Conservation (phyloP, 2,797 vertebrate genomes). For the Dendrocincla fuliginosa region DNA sequence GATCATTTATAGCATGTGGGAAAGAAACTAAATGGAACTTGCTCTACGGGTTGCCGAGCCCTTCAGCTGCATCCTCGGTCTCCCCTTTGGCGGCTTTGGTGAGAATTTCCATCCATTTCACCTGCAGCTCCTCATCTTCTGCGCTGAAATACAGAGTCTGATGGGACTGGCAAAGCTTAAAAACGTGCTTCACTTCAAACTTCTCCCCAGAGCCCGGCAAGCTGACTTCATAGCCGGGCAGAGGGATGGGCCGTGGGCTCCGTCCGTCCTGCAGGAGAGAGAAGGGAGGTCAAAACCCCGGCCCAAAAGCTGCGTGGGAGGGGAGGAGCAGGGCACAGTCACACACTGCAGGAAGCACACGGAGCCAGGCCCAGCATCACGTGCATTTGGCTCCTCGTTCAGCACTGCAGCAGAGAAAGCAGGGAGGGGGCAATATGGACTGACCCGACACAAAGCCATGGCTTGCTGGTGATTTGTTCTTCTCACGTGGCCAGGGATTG, state of each 20-base stretch:
- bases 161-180: conserved; percentile 84
- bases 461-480: not conserved
- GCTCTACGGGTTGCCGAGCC: conserved; percentile 70
- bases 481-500: not conserved
- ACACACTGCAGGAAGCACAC: not conserved
- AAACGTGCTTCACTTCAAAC: conserved; percentile 76
- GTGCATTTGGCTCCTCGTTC: fast-evolving
- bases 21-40: conserved; percentile 37
- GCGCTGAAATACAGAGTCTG: conserved; percentile 84
- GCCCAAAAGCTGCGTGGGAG: no score
- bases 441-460: not conserved
- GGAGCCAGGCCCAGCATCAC: fast-evolving
- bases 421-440: fast-evolving
- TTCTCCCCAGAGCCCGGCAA: conserved; percentile 74
- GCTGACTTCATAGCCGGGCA: conserved; percentile 83
- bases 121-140: conserved; percentile 81
- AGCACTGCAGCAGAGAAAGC: fast-evolving
- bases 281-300: not conserved
- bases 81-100: conserved; percentile 78
- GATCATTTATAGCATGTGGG: conserved; percentile 63
- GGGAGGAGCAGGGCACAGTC: not conserved
- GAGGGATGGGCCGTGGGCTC: conserved; percentile 74
- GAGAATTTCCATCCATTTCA: conserved; percentile 86
- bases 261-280: conserved; percentile 77
- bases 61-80: conserved; percentile 66